Evolutionary conservation across 1,140 invertebrate species (phyloP).

Genomic region (Trypoxylus dichotomus): DNA sequence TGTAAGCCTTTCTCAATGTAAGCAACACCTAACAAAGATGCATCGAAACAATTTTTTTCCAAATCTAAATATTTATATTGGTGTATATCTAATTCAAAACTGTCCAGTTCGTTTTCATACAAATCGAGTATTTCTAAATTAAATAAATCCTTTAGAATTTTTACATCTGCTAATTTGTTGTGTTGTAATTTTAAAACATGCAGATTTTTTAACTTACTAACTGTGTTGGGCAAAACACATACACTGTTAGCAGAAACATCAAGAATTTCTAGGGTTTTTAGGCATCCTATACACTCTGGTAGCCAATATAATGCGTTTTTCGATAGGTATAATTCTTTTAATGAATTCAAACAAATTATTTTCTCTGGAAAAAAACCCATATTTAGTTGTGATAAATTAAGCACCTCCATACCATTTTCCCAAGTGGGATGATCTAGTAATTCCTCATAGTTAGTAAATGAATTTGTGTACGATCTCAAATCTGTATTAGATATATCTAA

Average conservation of each 20-base stretch:
- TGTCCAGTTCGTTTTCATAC: slow-evolving; percentile 1
- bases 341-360: neutral
- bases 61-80: neutral
- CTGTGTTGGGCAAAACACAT: neutral
- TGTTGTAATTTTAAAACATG: neutral
- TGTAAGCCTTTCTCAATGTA: neutral
- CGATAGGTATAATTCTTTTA: slow-evolving; percentile 14
- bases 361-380: neutral
- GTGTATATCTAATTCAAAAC: neutral
- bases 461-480: neutral
- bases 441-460: neutral
- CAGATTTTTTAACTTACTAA: neutral
- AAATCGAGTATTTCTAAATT: slow-evolving; percentile 23
- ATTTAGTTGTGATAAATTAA: neutral
- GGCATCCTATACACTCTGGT: neutral
- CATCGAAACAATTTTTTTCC: slow-evolving; percentile 2
- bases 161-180: neutral
- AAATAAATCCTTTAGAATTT: neutral
- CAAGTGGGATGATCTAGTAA: neutral
- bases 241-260: neutral
- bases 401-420: neutral
- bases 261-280: neutral
- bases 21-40: neutral
- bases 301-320: slow-evolving; percentile 2
- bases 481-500: neutral